Evolutionary conservation across 2,113 vertebrate genomes (phyloP), one percentile per base, ranked within the genome.

Genomic region (Salvelinus sp.): DNA sequence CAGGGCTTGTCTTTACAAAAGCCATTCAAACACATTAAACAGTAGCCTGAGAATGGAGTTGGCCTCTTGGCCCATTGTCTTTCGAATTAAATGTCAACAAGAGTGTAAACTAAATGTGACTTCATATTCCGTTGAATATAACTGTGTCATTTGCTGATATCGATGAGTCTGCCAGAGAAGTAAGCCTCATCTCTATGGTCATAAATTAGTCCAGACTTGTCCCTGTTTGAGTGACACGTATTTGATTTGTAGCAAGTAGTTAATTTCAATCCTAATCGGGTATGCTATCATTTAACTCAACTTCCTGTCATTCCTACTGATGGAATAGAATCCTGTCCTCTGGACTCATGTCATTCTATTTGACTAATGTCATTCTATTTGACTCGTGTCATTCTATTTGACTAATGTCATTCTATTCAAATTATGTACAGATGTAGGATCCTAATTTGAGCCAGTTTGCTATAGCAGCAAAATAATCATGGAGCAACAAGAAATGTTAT

Each of bases 121-220:
- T 88, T 90, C 88, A 91, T 92, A 90, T 88, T 89, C 72, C 33
- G 63, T 77, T 78, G 89, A 90, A 92, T 90, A 89, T 91, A 92
- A 92, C 92, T 89, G 91, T 92, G 91, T 83, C 88, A 90, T 88
- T 89, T 90, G 80, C 90, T 86, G 86, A 90, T 89, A 88, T 86
- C 83, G 87, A 91, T 87, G 88, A 83, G 87, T 86, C 83, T 54
- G 50, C 16, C 79, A 75, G 81, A 44, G 71, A 81, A 87, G 85
- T 88, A 79, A 79, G 87, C 82, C 9, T 44, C 38, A 44, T 44
- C 87, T 86, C 77, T 5, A 57, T 3, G 76, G 86, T 88, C 85
- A 78, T 91, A 90, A 93, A 93, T 93, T 91, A 93, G 89, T 85
- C 73, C 14, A 72, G 74, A 71, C 76, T 74, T 86, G 86, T 84